Evolutionary conservation across 2,113 vertebrate genomes (phyloP).

Genomic region (Rattus rattus): DNA sequence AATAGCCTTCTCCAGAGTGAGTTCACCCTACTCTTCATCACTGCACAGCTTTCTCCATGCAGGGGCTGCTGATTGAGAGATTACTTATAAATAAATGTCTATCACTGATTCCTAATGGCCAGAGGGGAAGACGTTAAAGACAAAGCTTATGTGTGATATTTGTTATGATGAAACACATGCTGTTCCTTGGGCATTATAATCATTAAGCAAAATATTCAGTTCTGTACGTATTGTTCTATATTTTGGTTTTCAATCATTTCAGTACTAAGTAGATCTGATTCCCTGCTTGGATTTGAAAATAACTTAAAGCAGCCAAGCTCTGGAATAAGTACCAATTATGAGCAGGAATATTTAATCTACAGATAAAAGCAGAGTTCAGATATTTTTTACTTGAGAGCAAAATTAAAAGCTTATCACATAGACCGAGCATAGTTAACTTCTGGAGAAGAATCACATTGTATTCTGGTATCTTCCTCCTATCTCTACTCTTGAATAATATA

Average conservation of each 20-base stretch:
- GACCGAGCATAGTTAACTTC: background rate
- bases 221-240: background rate
- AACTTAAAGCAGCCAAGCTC: background rate
- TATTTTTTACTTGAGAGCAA: background rate
- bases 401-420: background rate
- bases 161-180: background rate
- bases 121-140: background rate
- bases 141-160: background rate
- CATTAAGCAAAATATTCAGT: background rate
- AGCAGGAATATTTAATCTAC: background rate
- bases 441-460: background rate
- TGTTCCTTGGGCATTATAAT: background rate
- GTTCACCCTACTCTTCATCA: background rate
- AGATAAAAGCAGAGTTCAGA: background rate
- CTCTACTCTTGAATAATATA: background rate
- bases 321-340: background rate
- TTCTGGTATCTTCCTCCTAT: background rate
- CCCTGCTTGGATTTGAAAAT: background rate
- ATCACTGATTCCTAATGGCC: background rate
- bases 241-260: slow-evolving; percentile 8
- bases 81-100: background rate
- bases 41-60: background rate
- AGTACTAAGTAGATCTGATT: background rate
- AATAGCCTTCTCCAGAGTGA: no score
- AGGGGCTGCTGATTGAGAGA: background rate